phyloP scores from a whole-genome alignment of 2,888 invertebrate genomes.

The Glyphotaelius pellucidus region DNA sequence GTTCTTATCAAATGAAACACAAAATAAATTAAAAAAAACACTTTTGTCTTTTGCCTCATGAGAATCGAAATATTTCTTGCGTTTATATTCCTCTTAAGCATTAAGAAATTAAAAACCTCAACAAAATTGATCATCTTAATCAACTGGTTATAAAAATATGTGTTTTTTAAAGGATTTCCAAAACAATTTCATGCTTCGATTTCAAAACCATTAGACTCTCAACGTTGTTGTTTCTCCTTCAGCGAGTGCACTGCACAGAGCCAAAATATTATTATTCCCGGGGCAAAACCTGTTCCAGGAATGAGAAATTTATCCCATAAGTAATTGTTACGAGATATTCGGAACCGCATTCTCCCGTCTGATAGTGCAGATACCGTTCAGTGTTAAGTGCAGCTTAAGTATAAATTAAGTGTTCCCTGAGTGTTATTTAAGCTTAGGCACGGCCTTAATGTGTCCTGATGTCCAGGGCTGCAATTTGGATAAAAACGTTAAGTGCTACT shows the following conservation, averaged over 20 bases:
- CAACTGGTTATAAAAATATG: too few relatives aligned
- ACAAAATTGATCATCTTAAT: too few relatives aligned
- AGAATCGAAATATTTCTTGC: too few relatives aligned
- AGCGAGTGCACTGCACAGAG: background rate
- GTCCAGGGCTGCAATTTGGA: slow-evolving; percentile 46
- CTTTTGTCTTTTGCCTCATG: too few relatives aligned
- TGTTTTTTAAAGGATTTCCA: background rate
- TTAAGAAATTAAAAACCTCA: too few relatives aligned
- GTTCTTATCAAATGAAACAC: too few relatives aligned
- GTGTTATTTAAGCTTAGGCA: slow-evolving; percentile 29
- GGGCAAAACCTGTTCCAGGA: background rate
- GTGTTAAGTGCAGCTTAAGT: background rate
- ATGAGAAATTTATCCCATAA: background rate
- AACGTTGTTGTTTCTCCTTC: background rate
- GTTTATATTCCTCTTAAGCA: too few relatives aligned
- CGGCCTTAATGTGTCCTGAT: slow-evolving; percentile 51
- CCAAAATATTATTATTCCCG: background rate
- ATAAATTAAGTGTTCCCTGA: background rate
- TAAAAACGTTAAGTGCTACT: slow-evolving; percentile 52
- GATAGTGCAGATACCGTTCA: slow-evolving; percentile 44
- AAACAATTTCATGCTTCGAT: background rate
- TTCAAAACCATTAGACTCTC: background rate
- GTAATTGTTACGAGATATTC: background rate
- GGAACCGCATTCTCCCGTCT: slow-evolving; percentile 37
- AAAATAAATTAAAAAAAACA: too few relatives aligned